phyloP scores from a whole-genome alignment of 1,140 invertebrate genomes.

The Listronotus bonariensis region DNA sequence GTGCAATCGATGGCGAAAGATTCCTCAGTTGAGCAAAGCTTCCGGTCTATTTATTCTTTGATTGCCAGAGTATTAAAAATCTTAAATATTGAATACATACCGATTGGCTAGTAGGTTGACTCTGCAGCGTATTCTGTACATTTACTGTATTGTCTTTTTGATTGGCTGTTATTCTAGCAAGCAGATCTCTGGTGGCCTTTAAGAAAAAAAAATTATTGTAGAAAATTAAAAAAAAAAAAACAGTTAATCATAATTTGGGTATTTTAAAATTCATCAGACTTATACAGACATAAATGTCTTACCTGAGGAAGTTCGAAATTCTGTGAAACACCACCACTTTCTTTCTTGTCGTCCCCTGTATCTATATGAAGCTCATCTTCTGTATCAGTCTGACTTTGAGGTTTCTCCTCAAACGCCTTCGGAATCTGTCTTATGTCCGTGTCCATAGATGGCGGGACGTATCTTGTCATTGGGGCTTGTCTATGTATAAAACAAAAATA shows the following conservation, averaged over 20 bases:
- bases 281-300: too few species aligned
- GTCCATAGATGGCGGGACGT: slow-evolving; percentile 12
- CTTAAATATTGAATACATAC: not conserved
- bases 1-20: too few species aligned
- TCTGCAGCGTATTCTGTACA: slow-evolving; percentile 50
- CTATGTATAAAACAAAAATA: not conserved
- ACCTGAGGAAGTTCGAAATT: slow-evolving; percentile 61
- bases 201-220: not conserved
- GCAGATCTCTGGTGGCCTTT: slow-evolving; percentile 59
- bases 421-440: slow-evolving; percentile 24
- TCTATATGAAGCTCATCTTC: slow-evolving; percentile 41
- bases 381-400: slow-evolving; percentile 31
- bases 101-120: slow-evolving; percentile 35
- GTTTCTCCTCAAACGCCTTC: slow-evolving; percentile 39
- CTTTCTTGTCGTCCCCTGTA: slow-evolving; percentile 24
- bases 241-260: too few species aligned
- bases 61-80: too few species aligned
- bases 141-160: slow-evolving; percentile 61
- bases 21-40: too few species aligned
- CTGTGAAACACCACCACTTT: slow-evolving; percentile 38
- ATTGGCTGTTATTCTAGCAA: slow-evolving; percentile 70
- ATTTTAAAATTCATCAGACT: too few species aligned
- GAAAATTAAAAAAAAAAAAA: too few species aligned
- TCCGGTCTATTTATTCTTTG: too few species aligned
- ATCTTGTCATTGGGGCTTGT: slow-evolving; percentile 5